Percentiles rank a stretch among this genome's conserved stretches.
These are phyloP conservation scores for Agrotis exclamationis DNA, from an alignment of 2,888 invertebrate species.

Conservation along the genomic window DNA sequence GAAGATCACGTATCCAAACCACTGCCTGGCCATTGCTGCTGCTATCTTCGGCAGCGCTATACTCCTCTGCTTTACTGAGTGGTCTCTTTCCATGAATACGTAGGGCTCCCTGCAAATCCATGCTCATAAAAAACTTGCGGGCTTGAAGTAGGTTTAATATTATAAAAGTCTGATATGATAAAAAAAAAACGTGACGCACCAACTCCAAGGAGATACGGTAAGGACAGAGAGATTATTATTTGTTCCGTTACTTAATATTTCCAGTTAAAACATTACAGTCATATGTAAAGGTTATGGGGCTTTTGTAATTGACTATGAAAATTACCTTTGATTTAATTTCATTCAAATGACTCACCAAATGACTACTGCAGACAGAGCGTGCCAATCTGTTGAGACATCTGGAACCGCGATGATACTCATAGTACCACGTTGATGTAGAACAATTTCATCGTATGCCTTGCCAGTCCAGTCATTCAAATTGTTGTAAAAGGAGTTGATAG, in stretches of 20 bases:
- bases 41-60: conserved; percentile 88
- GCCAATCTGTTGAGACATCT: conserved; percentile 81
- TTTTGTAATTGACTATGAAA: too few species aligned
- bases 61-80: conserved; percentile 82
- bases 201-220: too few species aligned
- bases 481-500: conserved; percentile 76
- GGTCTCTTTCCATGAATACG: conserved; percentile 77
- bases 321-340: too few species aligned
- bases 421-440: conserved; percentile 75
- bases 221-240: too few species aligned
- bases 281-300: too few species aligned
- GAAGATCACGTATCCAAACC: conserved; percentile 93
- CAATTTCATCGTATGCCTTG: conserved; percentile 74
- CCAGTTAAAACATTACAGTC: too few species aligned
- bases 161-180: too few species aligned
- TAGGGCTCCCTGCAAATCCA: conserved; percentile 81
- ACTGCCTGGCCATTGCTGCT: conserved; percentile 93
- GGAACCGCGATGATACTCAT: conserved; percentile 81
- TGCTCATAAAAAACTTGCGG: too few species aligned
- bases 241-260: too few species aligned
- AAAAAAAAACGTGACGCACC: too few species aligned
- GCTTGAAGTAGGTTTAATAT: too few species aligned
- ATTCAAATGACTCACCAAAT: conserved; percentile 80
- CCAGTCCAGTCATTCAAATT: conserved; percentile 80
- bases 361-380: conserved; percentile 80